phyloP scores from a whole-genome alignment of 2,797 vertebrate species.

The Gadopsis marmoratus region DNA sequence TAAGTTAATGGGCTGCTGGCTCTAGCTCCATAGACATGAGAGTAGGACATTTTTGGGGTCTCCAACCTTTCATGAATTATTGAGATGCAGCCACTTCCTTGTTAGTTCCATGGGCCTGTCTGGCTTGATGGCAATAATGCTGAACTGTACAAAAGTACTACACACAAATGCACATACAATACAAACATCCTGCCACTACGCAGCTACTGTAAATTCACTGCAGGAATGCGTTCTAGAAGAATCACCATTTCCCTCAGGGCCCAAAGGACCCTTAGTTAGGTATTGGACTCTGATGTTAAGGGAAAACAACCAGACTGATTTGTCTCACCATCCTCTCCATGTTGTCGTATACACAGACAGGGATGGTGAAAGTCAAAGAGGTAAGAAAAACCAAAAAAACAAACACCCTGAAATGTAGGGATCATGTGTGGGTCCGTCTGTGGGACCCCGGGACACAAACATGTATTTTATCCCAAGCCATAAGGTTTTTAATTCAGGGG shows the following conservation, averaged over 20 bases:
- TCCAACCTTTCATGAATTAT: slow-evolving; percentile 57
- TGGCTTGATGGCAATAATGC: slow-evolving; percentile 23
- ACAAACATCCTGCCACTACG: slow-evolving; percentile 14
- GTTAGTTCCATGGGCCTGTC: slow-evolving; percentile 50
- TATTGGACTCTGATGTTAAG: background rate
- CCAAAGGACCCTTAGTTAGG: background rate
- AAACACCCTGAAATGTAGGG: background rate
- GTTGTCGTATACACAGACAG: background rate
- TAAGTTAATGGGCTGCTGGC: too few species aligned
- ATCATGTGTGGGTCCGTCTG: background rate
- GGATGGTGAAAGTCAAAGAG: background rate
- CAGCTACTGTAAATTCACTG: background rate
- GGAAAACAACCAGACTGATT: slow-evolving; percentile 1
- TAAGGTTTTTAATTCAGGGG: background rate
- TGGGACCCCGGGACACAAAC: slow-evolving; percentile 15
- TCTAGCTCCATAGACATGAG: background rate
- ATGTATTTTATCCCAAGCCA: slow-evolving; percentile 18
- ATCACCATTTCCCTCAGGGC: background rate
- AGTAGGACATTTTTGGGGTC: slow-evolving; percentile 12
- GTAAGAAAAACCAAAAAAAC: background rate
- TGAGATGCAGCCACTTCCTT: slow-evolving; percentile 43
- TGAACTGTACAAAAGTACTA: slow-evolving; percentile 1
- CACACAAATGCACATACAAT: slow-evolving; percentile 13
- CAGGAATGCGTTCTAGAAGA: background rate
- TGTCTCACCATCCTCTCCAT: background rate